Base-by-base conservation (phyloP, 2,888 invertebrate species). In the Drymonia ruficornis region DNA sequence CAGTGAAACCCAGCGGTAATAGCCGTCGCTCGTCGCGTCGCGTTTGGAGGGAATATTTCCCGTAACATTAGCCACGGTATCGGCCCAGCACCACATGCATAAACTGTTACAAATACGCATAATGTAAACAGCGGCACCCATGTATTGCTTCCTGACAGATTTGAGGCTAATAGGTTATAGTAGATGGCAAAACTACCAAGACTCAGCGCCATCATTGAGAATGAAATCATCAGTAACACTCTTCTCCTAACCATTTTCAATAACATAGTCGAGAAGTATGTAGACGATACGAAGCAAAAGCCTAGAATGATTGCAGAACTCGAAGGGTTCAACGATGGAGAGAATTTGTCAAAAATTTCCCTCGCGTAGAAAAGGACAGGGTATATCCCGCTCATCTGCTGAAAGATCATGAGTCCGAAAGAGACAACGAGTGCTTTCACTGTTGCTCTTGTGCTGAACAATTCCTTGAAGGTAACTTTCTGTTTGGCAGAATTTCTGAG, bases 31-130 rank as follows among this genome's bases (percentile, higher is more conserved):
- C 94, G 76, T 45, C 93, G 94, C 49, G 94, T 95, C 0, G 94
- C 94, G 58, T 95, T 93, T 0, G 93, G 80, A 7, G 96, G 92
- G 67, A 96, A 94, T 42, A 96, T 90, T 79, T 96, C 96, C 47
- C 96, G 88, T 18, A 94, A 70, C 93, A 96, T 94, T 72, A 96
- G 82, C 95, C 96, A 96, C 0, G 96, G 96, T 28, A 96, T 94
- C 0, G 96, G 96, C 0, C 96, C 96, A 18, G 94, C 94, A 1
- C 96, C 96, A 23, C 94, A 81, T 0, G 95, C 94, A 71, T 95
- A 96, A 0, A 93, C 90, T 5, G 93, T 86, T 2, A 95, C 94
- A 72, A 93, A 95, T 9, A 94, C 59, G 11, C 94, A 91, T 9
- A 95, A 75, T 18, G 93, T 89, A 0, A 93, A 76, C 0, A 95